Evolutionary conservation across 2,113 vertebrate genomes (phyloP).

Genomic region (Pandion haliaetus): DNA sequence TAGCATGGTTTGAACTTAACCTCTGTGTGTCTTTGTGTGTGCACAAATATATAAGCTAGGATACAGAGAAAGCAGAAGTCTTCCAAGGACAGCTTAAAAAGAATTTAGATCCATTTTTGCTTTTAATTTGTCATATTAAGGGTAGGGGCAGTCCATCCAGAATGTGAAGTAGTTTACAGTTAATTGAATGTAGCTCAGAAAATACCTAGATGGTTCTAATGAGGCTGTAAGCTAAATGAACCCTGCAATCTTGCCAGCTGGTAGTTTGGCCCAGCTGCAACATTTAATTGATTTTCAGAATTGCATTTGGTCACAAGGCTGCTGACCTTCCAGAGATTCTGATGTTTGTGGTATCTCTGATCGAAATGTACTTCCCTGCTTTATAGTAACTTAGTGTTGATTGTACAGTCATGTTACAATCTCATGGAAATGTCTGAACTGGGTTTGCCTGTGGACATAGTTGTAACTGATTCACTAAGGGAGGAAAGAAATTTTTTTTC

Average conservation of each 20-base stretch:
- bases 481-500: neutral
- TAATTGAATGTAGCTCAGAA: neutral
- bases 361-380: neutral
- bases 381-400: neutral
- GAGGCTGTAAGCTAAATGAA: neutral
- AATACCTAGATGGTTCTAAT: neutral
- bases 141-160: neutral
- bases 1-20: slow-evolving; percentile 67
- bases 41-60: neutral
- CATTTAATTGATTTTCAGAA: neutral
- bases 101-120: neutral
- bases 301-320: neutral
- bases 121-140: neutral
- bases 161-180: neutral
- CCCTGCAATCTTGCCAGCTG: neutral
- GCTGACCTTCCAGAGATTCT: neutral
- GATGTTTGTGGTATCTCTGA: neutral
- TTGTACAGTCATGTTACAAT: neutral
- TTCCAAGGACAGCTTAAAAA: neutral
- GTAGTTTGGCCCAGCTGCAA: neutral
- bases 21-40: slow-evolving; percentile 7
- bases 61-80: neutral
- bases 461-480: neutral
- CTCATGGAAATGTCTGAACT: neutral
- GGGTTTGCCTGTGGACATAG: neutral